Evolutionary conservation across 2,113 vertebrate genomes (phyloP).

Genomic region (Muntiacus muntjak): DNA sequence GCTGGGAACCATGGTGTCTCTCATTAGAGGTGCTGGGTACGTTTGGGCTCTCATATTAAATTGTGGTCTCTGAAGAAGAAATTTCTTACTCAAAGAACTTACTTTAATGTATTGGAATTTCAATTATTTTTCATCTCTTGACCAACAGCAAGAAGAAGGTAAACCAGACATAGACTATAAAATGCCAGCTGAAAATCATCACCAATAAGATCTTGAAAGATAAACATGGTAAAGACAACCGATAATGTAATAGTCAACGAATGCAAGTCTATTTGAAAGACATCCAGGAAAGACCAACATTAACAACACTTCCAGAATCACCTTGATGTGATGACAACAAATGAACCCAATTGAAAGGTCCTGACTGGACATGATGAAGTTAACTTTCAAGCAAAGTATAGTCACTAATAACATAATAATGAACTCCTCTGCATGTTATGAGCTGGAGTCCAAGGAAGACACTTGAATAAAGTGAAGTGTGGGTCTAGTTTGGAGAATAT

Average conservation of each 20-base stretch:
- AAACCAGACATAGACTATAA: background rate
- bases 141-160: background rate
- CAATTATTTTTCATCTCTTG: background rate
- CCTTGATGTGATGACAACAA: background rate
- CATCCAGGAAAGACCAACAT: background rate
- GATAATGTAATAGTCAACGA: background rate
- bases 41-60: background rate
- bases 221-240: background rate
- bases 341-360: background rate
- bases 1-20: background rate
- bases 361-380: background rate
- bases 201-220: background rate
- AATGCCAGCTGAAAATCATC: background rate
- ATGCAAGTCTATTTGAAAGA: background rate
- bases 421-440: background rate
- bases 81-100: background rate
- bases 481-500: constrained; percentile 32
- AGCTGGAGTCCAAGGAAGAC: background rate
- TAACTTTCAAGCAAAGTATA: background rate
- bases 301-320: background rate
- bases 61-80: background rate
- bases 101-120: background rate
- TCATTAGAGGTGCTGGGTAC: background rate
- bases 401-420: background rate
- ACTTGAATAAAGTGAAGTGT: background rate